Base-by-base conservation (phyloP, 2,888 invertebrate genomes). In the Lepeophtheirus nordmannii region DNA sequence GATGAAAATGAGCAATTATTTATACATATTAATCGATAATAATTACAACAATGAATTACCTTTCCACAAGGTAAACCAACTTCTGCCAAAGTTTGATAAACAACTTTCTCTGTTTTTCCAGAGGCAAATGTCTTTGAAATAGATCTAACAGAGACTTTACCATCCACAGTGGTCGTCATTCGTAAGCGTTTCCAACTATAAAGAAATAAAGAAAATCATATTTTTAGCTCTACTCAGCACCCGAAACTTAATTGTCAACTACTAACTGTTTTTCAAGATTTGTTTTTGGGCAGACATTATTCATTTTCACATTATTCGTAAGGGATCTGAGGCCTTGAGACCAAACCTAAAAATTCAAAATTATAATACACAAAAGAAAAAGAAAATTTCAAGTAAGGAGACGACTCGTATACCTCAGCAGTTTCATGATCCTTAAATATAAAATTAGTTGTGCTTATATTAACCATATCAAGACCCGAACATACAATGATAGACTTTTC, bases 221-320 rank as follows among this genome's bases (percentile, higher is more conserved):
- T 30, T 60, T 10, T 22, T 10, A 57, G 56, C 56, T 5, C 56
- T 20, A 46, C 11, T 46, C n/a, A 46, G 11, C 56, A 56, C 17
- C 17, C 46, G 46, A 56, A 20, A 56, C 17, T 8, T 17, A 23
- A 57, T 57, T 14, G 11, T 10, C 57, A 23, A 40, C n/a, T 10
- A 88, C 92, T 84, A 83, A 98, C 96, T 98, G 97, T 81, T 98
- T 98, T 86, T 90, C 91, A 70, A 98, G 82, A 78, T 86, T 91
- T 67, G 87, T 94, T 76, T 87, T 84, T 39, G 92, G 89, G 77
- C 96, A 97, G 71, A 92, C 87, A 79, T 97, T 97, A 79, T 85
- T 89, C 75, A 87, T 87, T 81, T 94, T 94, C 79, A 87, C 90
- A 80, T 94, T 96, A 80, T 94, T 92, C 69, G 93, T 90, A 74